Conservation (phyloP, 35 echinoderm and acorn worm species). For the Ophiothrix spiculata region DNA sequence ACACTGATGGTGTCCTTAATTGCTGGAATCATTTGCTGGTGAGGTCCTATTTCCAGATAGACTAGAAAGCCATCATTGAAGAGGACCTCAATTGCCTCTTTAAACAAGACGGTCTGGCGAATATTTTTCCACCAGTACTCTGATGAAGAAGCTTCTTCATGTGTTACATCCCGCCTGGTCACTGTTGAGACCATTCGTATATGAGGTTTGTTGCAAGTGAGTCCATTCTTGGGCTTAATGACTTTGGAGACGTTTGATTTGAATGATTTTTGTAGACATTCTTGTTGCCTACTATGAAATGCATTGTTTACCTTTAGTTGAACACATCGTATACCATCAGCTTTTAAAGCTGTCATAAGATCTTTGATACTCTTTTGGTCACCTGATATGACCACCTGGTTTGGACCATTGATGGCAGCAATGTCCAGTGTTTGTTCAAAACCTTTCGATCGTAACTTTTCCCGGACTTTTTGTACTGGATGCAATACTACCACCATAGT, state of each 20-base stretch:
- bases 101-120: conserved; percentile 27
- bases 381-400: conserved; percentile 40
- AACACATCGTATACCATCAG: conserved; percentile 17
- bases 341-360: not conserved
- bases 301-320: conserved; percentile 46
- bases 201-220: not conserved
- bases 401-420: conserved; percentile 54
- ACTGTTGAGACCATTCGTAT: conserved; percentile 57
- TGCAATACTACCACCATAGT: conserved; percentile 52
- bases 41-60: conserved; percentile 31
- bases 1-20: conserved; percentile 16
- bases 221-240: not conserved
- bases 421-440: conserved; percentile 37
- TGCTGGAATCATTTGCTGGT: conserved; percentile 25
- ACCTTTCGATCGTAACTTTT: not conserved
- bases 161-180: conserved; percentile 15
- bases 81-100: not conserved
- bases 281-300: conserved; percentile 53
- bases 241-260: conserved; percentile 1
- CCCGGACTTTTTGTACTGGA: not conserved
- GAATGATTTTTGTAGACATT: conserved; percentile 24
- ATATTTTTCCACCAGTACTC: conserved; percentile 49
- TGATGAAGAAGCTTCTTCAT: conserved; percentile 14
- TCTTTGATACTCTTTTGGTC: not conserved
- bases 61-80: conserved; percentile 24